phyloP scores from a whole-genome alignment of 2,113 vertebrate genomes.

The Deroptyus accipitrinus region DNA sequence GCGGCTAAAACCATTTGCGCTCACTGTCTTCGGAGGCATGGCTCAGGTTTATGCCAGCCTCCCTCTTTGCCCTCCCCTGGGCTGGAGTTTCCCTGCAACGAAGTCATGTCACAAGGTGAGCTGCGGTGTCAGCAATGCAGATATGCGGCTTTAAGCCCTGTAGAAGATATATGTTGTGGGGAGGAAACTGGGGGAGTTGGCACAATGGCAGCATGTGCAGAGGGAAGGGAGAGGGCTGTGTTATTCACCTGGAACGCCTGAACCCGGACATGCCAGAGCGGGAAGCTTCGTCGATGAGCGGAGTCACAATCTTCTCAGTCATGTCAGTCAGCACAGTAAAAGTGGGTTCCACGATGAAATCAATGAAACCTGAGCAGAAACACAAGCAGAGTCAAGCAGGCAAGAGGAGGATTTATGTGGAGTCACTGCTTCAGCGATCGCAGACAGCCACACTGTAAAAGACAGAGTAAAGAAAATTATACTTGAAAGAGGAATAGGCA shows the following conservation, averaged over 20 bases:
- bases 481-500: not conserved
- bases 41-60: not conserved
- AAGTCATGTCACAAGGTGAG: not conserved
- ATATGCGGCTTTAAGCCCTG: not conserved
- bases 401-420: not conserved
- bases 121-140: fast-evolving
- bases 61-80: not conserved
- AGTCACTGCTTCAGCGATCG: not conserved
- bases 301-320: conserved; percentile 94
- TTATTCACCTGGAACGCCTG: conserved; percentile 86
- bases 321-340: conserved; percentile 97
- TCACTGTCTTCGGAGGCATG: not conserved
- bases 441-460: not conserved
- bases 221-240: not conserved
- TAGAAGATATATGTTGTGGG: fast-evolving
- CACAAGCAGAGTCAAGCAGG: not conserved
- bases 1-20: not conserved
- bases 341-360: conserved; percentile 98
- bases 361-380: conserved; percentile 89
- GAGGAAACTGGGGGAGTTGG: fast-evolving
- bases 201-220: not conserved
- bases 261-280: conserved; percentile 81
- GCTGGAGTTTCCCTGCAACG: not conserved
- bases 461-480: not conserved
- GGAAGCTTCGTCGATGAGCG: conserved; percentile 88